Base-by-base conservation (phyloP, 1,140 invertebrate species). In the Lanistes nyassanus region DNA sequence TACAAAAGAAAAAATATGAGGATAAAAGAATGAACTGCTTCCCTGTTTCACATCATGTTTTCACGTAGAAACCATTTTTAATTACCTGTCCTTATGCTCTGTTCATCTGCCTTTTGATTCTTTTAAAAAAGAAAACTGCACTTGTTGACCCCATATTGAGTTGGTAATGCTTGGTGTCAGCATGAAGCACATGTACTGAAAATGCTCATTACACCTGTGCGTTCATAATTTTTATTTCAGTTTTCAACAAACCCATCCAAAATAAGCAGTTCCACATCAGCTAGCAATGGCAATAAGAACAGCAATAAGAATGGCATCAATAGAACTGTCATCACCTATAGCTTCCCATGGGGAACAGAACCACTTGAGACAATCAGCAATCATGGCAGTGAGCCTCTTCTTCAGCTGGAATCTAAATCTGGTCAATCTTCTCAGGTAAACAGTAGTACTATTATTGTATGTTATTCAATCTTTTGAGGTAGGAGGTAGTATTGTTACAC, bases 301-400 rank as follows among this genome's bases (percentile, higher is more conserved):
- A 19, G 69, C 56, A 42, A 29, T 19, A 23, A 53, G 34, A 39
- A 6, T 66, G 13, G 47, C 7, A 51, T 42, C 11, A n/a, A 21
- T 39, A 36, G 39, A 26, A 26, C 66, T 6, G 21, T 64, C 60
- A 81, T 85, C 51, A 76, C 77, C 55, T 85, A 83, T 62, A 39
- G 77, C 58, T 84, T 81, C 74, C 80, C 81, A 55, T 85, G 84
- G 81, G 84, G 84, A 36, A 56, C n/a, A 7, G 81, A 80, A 47
- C 62, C 74, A 4, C 68, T 85, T n/a, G 84, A 85, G 74, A 77
- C 74, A 53, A 69, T 85, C 5, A 16, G 51, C n/a, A 82, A 81
- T 53, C 31, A 76, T 39, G 78, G 80, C 16, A 74, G 81, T 31
- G 53, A 60, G 58, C 31, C 58, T 56, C 26, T 83, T 7, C 66